Evolutionary conservation across 2,888 invertebrate genomes (phyloP).

Genomic region (Elysia crispata): DNA sequence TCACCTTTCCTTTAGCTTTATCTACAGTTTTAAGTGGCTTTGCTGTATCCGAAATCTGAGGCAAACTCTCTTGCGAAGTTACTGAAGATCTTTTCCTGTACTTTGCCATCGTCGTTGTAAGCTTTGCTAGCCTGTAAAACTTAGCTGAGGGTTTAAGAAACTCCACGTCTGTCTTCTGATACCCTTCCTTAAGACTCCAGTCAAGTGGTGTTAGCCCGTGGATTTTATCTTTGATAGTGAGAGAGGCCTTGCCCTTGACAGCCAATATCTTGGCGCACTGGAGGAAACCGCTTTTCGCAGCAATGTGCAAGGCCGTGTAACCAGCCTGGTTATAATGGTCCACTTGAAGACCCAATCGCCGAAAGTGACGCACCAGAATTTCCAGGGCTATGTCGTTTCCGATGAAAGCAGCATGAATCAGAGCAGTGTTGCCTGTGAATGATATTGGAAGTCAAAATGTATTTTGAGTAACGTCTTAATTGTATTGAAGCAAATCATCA

Average conservation of each 20-base stretch:
- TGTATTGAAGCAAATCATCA: background rate
- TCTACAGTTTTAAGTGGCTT: background rate
- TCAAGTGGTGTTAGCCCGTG: conserved; percentile 68
- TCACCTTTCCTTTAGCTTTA: conserved; percentile 23
- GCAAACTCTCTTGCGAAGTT: conserved; percentile 11
- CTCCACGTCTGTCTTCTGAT: conserved; percentile 66
- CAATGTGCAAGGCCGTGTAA: conserved; percentile 71
- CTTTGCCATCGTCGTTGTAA: conserved; percentile 51
- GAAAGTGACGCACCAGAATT: conserved; percentile 72
- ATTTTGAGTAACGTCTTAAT: background rate
- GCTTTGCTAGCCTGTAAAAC: conserved; percentile 53
- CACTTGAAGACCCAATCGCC: conserved; percentile 73
- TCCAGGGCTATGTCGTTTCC: conserved; percentile 74
- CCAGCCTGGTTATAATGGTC: conserved; percentile 73
- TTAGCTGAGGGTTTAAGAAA: conserved; percentile 51
- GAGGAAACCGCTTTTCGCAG: conserved; percentile 71
- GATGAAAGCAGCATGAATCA: conserved; percentile 72
- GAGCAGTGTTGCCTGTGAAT: conserved; percentile 71
- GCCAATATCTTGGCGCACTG: conserved; percentile 72
- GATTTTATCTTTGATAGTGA: conserved; percentile 64
- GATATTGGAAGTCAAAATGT: background rate
- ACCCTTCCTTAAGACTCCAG: conserved; percentile 70
- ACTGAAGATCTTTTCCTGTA: conserved; percentile 37
- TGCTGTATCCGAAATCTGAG: background rate
- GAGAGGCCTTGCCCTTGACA: conserved; percentile 71